Evolutionary conservation across 2,888 invertebrate species (phyloP).

Genomic region (Mesorhabditis spiculigera): DNA sequence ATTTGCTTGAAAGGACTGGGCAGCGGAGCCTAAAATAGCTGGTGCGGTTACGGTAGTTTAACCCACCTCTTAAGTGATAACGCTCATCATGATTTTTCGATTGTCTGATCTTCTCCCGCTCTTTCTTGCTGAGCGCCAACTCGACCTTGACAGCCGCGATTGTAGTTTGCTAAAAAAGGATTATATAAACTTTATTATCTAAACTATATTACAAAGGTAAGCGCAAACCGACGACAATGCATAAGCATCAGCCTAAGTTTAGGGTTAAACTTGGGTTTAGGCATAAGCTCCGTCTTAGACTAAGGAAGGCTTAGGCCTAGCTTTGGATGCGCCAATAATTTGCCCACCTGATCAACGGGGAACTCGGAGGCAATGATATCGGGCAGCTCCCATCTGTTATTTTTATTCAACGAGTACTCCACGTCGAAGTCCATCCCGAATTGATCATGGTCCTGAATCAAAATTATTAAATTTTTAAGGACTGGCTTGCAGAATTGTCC

Average conservation of each 20-base stretch:
- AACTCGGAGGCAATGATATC: neutral
- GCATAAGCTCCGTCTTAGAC: neutral
- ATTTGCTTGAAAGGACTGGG: neutral
- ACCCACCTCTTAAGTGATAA: neutral
- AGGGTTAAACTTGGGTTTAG: neutral
- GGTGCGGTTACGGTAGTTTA: too few species aligned
- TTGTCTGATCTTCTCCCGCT: neutral
- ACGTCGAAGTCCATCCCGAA: constrained; percentile 2
- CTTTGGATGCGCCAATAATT: neutral
- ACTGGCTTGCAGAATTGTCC: too few species aligned
- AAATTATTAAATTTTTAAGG: too few species aligned
- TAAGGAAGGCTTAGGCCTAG: constrained; percentile 2
- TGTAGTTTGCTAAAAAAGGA: neutral
- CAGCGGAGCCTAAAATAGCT: neutral
- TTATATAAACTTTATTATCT: too few species aligned
- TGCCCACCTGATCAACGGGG: neutral
- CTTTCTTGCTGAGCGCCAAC: constrained; percentile 2
- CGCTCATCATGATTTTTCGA: neutral
- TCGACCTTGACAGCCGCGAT: neutral
- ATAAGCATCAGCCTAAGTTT: too few species aligned
- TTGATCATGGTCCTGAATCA: neutral
- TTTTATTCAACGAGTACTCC: constrained; percentile 4
- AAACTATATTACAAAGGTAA: too few species aligned
- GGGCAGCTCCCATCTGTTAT: neutral
- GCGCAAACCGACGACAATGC: too few species aligned